Conservation (phyloP, 2,113 vertebrate genomes). For the Holacanthus passer region DNA sequence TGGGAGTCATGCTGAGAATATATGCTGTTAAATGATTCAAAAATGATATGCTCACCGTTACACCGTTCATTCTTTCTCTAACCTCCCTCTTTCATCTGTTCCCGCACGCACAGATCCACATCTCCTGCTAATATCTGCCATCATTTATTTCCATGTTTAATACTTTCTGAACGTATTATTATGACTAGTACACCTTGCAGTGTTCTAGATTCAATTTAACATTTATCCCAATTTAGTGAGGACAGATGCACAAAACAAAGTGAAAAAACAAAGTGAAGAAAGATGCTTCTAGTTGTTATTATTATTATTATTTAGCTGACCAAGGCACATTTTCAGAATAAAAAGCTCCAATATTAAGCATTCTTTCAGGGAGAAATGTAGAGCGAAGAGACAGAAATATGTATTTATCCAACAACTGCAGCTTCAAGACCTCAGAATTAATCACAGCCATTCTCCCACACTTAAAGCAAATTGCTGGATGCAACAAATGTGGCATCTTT, state of each 20-base stretch:
- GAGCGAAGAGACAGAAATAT: not conserved
- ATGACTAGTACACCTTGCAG: not conserved
- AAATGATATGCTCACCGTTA: slow-evolving; percentile 22
- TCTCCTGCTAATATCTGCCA: not conserved
- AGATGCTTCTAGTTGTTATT: too few species aligned
- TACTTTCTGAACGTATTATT: not conserved
- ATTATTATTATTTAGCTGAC: too few species aligned
- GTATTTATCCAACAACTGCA: not conserved
- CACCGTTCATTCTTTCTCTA: slow-evolving; percentile 15
- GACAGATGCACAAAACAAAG: too few species aligned
- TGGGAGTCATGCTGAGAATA: slow-evolving; percentile 35
- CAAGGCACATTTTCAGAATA: not conserved
- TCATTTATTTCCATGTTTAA: not conserved
- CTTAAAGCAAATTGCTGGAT: not conserved
- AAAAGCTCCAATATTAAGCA: too few species aligned
- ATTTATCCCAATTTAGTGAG: not conserved
- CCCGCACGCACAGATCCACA: not conserved
- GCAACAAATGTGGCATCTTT: not conserved
- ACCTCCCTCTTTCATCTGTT: not conserved
- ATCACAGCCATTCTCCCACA: not conserved
- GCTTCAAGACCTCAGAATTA: too few species aligned
- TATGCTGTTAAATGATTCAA: slow-evolving; percentile 60
- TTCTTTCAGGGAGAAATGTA: too few species aligned
- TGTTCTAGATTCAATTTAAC: not conserved
- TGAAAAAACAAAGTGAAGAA: too few species aligned